phyloP scores from a whole-genome alignment of 1,140 invertebrate genomes.

The Bombyx mandarina region DNA sequence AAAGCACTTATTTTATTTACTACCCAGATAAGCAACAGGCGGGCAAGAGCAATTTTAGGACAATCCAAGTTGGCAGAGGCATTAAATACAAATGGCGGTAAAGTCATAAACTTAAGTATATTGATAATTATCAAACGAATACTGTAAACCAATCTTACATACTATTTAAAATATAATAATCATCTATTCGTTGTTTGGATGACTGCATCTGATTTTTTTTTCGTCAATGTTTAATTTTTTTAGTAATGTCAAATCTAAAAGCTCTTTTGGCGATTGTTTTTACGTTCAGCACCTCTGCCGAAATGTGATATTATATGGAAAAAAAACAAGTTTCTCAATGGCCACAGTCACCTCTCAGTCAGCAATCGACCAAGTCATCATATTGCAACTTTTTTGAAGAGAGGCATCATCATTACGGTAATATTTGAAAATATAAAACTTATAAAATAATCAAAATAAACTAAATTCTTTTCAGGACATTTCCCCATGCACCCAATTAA shows the following conservation, averaged over 20 bases:
- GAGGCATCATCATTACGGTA: neutral
- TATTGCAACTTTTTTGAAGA: neutral
- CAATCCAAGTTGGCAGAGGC: neutral
- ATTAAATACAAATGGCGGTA: neutral
- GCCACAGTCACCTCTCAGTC: conserved; percentile 29
- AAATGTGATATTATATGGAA: conserved; percentile 1
- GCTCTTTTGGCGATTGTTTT: neutral
- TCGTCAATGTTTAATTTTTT: neutral
- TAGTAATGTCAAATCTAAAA: too few species aligned
- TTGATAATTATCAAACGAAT: conserved; percentile 15
- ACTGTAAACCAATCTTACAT: conserved; percentile 44
- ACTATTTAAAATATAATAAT: conserved; percentile 12
- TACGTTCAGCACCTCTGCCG: conserved; percentile 31
- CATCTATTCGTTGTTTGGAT: conserved; percentile 36
- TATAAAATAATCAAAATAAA: conserved; percentile 13
- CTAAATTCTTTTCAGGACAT: conserved; percentile 8
- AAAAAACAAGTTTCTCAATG: conserved; percentile 25
- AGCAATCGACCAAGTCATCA: conserved; percentile 10
- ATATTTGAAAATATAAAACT: conserved; percentile 9
- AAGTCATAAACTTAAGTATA: neutral
- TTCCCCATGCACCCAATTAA: conserved; percentile 25
- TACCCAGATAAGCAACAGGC: conserved; percentile 7
- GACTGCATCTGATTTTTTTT: neutral
- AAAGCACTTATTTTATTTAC: conserved; percentile 1
- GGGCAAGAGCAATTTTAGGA: conserved; percentile 7